These are phyloP conservation scores for Morone chrysops DNA, from an alignment of 2,113 vertebrate genomes.

Conservation along the genomic window DNA sequence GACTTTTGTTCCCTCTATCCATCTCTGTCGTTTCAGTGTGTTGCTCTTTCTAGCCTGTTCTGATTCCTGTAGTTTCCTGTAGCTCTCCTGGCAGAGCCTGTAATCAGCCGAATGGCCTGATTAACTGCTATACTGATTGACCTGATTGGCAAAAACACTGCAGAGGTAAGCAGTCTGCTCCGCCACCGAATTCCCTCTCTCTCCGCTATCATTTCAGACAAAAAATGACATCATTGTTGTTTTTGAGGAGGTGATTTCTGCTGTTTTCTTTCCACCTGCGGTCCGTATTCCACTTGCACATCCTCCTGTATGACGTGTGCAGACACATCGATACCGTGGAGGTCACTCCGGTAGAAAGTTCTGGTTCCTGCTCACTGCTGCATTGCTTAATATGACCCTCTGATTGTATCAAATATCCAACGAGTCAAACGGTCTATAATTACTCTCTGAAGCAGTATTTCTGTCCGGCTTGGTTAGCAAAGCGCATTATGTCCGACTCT, in stretches of 20 bases:
- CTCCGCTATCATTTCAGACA: slow-evolving; percentile 7
- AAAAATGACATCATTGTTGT: slow-evolving; percentile 41
- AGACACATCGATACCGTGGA: slow-evolving; percentile 49
- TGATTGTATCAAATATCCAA: slow-evolving; percentile 70
- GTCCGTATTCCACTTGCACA: slow-evolving; percentile 14
- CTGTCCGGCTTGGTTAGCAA: slow-evolving; percentile 35
- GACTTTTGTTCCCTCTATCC: slow-evolving; percentile 68
- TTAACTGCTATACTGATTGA: slow-evolving; percentile 59
- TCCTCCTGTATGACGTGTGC: slow-evolving; percentile 22
- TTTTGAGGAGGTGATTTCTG: slow-evolving; percentile 2
- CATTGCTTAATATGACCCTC: slow-evolving; percentile 54
- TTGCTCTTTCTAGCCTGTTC: slow-evolving; percentile 64
- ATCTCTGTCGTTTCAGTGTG: slow-evolving; percentile 57
- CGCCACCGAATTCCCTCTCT: slow-evolving; percentile 10
- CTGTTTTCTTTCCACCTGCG: slow-evolving; percentile 18
- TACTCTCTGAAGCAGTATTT: slow-evolving; percentile 44
- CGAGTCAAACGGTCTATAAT: slow-evolving; percentile 59
- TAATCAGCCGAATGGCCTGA: slow-evolving; percentile 60
- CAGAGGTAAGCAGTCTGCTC: slow-evolving; percentile 44
- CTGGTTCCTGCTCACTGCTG: slow-evolving; percentile 50
- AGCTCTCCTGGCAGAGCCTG: slow-evolving; percentile 37
- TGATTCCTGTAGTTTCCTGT: slow-evolving; percentile 63
- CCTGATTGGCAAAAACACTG: slow-evolving; percentile 57
- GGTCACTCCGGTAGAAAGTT: slow-evolving; percentile 58
- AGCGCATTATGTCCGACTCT: slow-evolving; percentile 28